phyloP scores from a whole-genome alignment of 2,888 invertebrate genomes.

The Drosophila cognata region DNA sequence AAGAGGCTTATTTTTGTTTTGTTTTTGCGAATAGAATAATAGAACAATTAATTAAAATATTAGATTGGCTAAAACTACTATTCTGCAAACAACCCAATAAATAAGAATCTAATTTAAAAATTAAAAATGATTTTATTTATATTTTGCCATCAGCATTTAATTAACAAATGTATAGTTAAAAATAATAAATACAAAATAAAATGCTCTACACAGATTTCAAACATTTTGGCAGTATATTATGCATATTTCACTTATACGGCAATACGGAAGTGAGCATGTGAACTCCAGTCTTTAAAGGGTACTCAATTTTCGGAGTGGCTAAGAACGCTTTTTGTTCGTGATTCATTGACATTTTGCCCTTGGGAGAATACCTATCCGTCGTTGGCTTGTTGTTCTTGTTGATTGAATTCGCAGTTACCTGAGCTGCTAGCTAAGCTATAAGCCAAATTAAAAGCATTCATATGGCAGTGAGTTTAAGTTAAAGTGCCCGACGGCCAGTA shows the following conservation, averaged over 20 bases:
- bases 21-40: neutral
- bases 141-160: neutral
- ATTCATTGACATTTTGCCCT: constrained; percentile 20
- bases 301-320: neutral
- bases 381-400: constrained; percentile 14
- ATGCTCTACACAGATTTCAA: neutral
- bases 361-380: neutral
- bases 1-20: neutral
- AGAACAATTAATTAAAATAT: neutral
- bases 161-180: neutral
- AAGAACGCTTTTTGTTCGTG: neutral
- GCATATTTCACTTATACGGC: neutral
- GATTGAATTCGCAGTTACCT: constrained; percentile 46
- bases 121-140: neutral
- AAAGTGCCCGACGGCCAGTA: constrained; percentile 34
- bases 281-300: neutral
- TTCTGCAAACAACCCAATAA: neutral
- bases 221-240: neutral
- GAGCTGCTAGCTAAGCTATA: constrained; percentile 7
- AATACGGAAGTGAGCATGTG: neutral
- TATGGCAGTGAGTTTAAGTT: constrained; percentile 15
- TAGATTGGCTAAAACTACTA: neutral
- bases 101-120: neutral
- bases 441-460: constrained; percentile 7
- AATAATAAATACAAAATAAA: neutral